Evolutionary conservation across 1,140 invertebrate genomes (phyloP).

Genomic region (Uloborus diversus): DNA sequence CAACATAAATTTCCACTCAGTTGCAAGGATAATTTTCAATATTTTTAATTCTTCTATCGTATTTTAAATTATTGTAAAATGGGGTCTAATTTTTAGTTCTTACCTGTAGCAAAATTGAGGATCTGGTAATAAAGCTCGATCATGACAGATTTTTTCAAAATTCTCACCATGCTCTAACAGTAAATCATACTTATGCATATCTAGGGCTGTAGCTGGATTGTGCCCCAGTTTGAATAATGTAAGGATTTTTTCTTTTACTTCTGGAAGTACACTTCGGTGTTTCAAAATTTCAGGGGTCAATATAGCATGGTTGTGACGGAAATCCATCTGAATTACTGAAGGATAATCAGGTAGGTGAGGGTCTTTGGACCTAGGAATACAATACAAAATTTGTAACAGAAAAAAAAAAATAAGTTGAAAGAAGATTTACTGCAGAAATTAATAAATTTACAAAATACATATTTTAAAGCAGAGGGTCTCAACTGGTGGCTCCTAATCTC

Average conservation of each 20-base stretch:
- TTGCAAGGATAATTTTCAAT: too few relatives aligned
- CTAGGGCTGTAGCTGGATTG: slow-evolving; percentile 42
- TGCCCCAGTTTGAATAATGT: slow-evolving; percentile 29
- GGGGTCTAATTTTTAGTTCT: too few relatives aligned
- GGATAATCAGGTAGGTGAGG: slow-evolving; percentile 42
- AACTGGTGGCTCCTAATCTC: too few relatives aligned
- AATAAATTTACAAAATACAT: too few relatives aligned
- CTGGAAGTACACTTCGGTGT: slow-evolving; percentile 44
- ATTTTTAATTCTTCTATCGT: too few relatives aligned
- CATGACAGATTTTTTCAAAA: slow-evolving; percentile 35
- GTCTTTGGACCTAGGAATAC: slow-evolving; percentile 29
- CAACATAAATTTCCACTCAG: too few relatives aligned
- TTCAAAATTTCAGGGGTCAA: slow-evolving; percentile 40
- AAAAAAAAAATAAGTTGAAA: too few relatives aligned
- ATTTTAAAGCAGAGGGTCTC: too few relatives aligned
- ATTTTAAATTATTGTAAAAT: too few relatives aligned
- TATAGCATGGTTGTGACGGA: slow-evolving; percentile 43
- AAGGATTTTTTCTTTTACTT: slow-evolving; percentile 45
- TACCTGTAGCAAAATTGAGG: slow-evolving; percentile 51
- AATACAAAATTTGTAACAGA: neutral
- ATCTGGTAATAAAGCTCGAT: slow-evolving; percentile 37
- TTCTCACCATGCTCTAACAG: slow-evolving; percentile 49
- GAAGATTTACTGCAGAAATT: too few relatives aligned
- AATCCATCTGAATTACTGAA: slow-evolving; percentile 41
- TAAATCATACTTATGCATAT: slow-evolving; percentile 50